A percentile compares a stretch with the other conserved stretches of the same genome.
These are phyloP conservation scores for Drosophila neonasuta DNA, from an alignment of 2,888 invertebrate genomes.

Conservation along the genomic window DNA sequence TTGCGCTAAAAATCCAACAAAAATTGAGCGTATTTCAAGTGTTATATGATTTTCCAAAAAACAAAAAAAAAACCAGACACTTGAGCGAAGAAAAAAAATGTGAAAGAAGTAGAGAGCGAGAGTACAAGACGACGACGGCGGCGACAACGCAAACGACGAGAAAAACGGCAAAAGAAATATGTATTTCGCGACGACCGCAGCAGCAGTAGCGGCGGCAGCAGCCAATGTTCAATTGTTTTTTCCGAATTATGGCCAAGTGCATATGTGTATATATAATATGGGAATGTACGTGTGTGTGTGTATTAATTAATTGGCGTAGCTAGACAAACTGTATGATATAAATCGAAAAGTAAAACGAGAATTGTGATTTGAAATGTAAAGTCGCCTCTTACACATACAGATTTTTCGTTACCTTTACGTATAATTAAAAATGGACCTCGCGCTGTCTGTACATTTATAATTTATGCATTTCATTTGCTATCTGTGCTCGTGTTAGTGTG, in stretches of 20 bases:
- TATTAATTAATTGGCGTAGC: slow-evolving; percentile 65
- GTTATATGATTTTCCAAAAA: slow-evolving; percentile 74
- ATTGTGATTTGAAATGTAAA: slow-evolving; percentile 22
- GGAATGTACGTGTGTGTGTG: slow-evolving; percentile 42
- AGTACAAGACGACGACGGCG: slow-evolving; percentile 58
- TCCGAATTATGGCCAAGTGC: slow-evolving; percentile 67
- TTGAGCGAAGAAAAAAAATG: slow-evolving; percentile 71
- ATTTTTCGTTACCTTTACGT: slow-evolving; percentile 56
- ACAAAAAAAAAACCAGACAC: slow-evolving; percentile 58
- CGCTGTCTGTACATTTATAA: slow-evolving; percentile 30
- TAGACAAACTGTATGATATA: slow-evolving; percentile 28
- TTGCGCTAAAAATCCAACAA: slow-evolving; percentile 53
- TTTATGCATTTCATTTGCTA: slow-evolving; percentile 55
- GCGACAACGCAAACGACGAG: slow-evolving; percentile 71
- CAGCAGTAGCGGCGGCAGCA: slow-evolving; percentile 62
- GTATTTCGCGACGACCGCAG: slow-evolving; percentile 77
- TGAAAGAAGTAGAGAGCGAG: slow-evolving; percentile 74
- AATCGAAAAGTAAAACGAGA: slow-evolving; percentile 33
- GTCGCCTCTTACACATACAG: slow-evolving; percentile 35
- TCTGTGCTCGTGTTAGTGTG: slow-evolving; percentile 29
- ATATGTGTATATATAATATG: slow-evolving; percentile 39
- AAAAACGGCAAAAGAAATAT: slow-evolving; percentile 79
- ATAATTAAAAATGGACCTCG: slow-evolving; percentile 72
- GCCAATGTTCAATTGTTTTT: slow-evolving; percentile 74
- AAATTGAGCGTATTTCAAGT: slow-evolving; percentile 66